Evolutionary conservation across 2,888 invertebrate species (phyloP), one percentile per base, ranked within the genome.

Genomic region (Nomada goodeniana): DNA sequence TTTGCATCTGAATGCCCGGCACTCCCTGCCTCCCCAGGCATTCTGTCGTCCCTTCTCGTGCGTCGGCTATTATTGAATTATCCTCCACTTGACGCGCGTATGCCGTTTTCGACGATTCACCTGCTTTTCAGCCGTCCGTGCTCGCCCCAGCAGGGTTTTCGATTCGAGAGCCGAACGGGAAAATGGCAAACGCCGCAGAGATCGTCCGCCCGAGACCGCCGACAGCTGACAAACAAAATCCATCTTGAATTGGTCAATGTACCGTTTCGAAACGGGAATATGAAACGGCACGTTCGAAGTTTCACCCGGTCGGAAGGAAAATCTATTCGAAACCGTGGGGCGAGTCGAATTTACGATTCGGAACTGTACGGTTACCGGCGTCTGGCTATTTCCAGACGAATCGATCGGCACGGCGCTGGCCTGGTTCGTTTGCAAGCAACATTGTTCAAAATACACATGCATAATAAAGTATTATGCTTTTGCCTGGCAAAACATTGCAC

Each of bases 1-100:
- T 88, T 89, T 90, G 88, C 90, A 89, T 91, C 86, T 88, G 85
- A 90, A 89, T 91, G 77, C 85, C 76, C 53, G 67, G 70, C 20
- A 59, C 71, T 64, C 60, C 53, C 61, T 42, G 50, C 57, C 80
- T 76, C 80, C 80, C 71, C 70, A 60, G 52, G 76, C 80, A 77
- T 77, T 72, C 80, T 83, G 70, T 71, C 80, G 76, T 64, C 67
- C 64, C 76, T 78, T 77, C 63, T 60, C 77, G 71, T 61, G 52
- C 71, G 65, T 36, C 36, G 29, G 59, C 69, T 76, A 70, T 83
- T 85, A 87, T 86, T 83, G 80, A 87, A 87, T 86, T 85, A 85
- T 75, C 73, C 80, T 44, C 42, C 74, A 76, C 76, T 65, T 71
- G 83, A 80, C 71, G 55, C 65, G 60, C 65, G 80, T 70, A 67